Base-by-base conservation (phyloP, 2,888 invertebrate species). In the Rotaria magnacalcarata region DNA sequence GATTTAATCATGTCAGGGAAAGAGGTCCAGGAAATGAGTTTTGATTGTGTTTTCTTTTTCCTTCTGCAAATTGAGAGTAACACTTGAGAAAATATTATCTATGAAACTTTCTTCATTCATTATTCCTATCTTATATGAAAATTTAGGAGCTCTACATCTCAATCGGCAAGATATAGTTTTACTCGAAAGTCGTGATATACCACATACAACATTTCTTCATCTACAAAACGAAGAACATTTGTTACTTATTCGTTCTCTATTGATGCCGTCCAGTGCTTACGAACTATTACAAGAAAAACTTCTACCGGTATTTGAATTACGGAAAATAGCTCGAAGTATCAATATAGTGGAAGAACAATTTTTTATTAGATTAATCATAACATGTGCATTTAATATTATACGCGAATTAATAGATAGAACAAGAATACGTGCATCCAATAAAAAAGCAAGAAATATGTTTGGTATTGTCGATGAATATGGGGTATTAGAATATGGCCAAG, bases 151-250 rank as follows among this genome's bases (percentile, higher is more conserved):
- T 3, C n/a, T 80, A 3, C 47, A n/a, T 80, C 80, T 80, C 5
- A 80, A 80, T 80, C 80, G 80, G n/a, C 80, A 80, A 80, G 80
- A 80, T 80, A 80, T 80, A n/a, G 47, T 80, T 24, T 80, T 80
- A 43, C 47, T 80, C n/a, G 80, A 80, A 47, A 80, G 80, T n/a
- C 80, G 80, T 47, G 43, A 47, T 47, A n/a, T 80, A 47, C 80
- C 80, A 6, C 47, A 80, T 47, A 16, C 8, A 14, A 80, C 47
- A 24, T 80, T 80, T 47, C n/a, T 80, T 24, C 24, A 3, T n/a
- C n/a, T 80, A 24, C 80, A 80, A 47, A 80, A 80, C 4, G 47
- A 80, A 80, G 8, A 80, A n/a, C 80, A 80, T 80, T 47, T 80
- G 3, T 47, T 4, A 8, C 14, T 80, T 11, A n/a, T 80, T n/a